Conservation (phyloP, 2,113 vertebrate species). For the Rhinolophus ferrumequinum region DNA sequence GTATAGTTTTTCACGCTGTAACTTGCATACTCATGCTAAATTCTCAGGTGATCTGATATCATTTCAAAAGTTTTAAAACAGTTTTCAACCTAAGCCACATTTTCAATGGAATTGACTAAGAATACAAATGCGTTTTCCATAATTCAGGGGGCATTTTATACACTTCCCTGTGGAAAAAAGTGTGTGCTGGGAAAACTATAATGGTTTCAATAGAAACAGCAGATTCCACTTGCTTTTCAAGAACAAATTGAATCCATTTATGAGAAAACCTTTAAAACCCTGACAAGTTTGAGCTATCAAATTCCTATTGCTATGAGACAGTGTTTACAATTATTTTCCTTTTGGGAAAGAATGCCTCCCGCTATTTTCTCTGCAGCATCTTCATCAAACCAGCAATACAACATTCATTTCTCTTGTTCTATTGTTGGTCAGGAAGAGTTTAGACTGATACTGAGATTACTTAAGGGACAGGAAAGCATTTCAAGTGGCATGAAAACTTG, state of each 20-base stretch:
- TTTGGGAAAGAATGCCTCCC: background rate
- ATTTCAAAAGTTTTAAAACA: background rate
- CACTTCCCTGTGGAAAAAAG: background rate
- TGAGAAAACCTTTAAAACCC: background rate
- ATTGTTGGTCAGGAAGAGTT: background rate
- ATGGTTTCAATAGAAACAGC: background rate
- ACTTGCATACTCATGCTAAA: background rate
- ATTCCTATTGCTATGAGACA: background rate
- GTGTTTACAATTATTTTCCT: background rate
- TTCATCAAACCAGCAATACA: background rate
- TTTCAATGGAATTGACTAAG: background rate
- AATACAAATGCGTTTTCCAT: background rate
- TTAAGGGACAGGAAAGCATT: background rate
- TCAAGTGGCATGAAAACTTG: constrained; percentile 48
- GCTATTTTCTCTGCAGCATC: background rate
- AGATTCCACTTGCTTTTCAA: background rate
- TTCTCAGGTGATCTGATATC: background rate
- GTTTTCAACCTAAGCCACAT: background rate
- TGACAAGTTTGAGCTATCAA: background rate
- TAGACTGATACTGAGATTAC: background rate
- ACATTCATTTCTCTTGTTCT: background rate
- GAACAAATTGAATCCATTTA: background rate
- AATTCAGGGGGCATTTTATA: background rate
- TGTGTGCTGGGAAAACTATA: background rate
- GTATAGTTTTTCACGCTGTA: background rate